These are phyloP conservation scores for Oophaga pumilio DNA, from an alignment of 2,113 vertebrate species.

Conservation along the genomic window DNA sequence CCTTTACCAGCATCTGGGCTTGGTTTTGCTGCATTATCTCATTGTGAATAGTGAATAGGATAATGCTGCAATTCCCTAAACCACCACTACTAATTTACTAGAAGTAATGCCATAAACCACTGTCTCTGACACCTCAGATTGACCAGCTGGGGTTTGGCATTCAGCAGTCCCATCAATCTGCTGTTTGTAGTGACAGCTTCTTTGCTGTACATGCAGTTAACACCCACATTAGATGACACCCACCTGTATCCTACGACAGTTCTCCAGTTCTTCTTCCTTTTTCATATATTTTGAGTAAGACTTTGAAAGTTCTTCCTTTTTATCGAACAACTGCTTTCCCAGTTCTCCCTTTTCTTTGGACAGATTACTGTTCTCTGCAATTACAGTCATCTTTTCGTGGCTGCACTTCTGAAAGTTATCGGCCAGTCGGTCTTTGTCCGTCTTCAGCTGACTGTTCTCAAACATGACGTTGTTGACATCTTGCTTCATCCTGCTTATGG, in stretches of 20 bases:
- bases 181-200: no score
- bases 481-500: constrained; percentile 7
- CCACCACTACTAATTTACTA: no score
- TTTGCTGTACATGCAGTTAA: not conserved
- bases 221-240: not conserved
- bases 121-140: no score
- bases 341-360: constrained; percentile 61
- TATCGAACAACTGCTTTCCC: not conserved
- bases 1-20: no score
- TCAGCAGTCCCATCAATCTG: no score
- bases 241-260: not conserved
- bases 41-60: no score
- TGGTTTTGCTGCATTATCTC: no score
- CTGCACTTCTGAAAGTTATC: constrained; percentile 62
- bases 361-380: constrained; percentile 58
- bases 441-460: constrained; percentile 69
- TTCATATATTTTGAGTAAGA: not conserved
- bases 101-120: no score
- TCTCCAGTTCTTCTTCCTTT: constrained; percentile 22
- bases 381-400: not conserved
- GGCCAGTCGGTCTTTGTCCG: constrained; percentile 60
- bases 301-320: not conserved
- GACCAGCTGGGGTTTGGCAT: no score
- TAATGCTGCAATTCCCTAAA: no score
- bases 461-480: constrained; percentile 19